Conservation (phyloP, 1,140 invertebrate species). For the Trachelipus rathkii region DNA sequence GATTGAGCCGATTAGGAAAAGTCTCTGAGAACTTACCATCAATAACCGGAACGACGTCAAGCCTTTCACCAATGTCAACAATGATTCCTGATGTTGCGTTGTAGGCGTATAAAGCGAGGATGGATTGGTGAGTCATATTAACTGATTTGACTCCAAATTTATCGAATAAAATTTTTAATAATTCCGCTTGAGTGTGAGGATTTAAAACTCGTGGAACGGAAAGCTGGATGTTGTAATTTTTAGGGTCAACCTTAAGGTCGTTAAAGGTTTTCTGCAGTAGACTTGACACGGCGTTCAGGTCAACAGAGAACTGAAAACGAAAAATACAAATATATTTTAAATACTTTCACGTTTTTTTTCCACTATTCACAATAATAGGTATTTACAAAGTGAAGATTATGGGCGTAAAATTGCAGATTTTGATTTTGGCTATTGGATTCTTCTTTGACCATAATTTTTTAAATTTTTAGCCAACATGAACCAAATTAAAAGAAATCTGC, state of each 20-base stretch:
- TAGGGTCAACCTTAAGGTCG: constrained; percentile 53
- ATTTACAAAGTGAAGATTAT: too few species aligned
- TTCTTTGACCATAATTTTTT: too few species aligned
- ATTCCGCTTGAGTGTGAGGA: constrained; percentile 50
- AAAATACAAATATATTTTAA: too few species aligned
- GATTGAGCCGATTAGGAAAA: too few species aligned
- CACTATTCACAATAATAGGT: too few species aligned
- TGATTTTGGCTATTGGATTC: too few species aligned
- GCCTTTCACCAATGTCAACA: constrained; percentile 61
- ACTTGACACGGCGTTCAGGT: constrained; percentile 51
- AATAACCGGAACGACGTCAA: constrained; percentile 61
- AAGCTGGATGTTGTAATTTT: constrained; percentile 52
- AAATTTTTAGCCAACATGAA: too few species aligned
- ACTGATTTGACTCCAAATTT: constrained; percentile 53
- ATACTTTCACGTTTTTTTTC: too few species aligned
- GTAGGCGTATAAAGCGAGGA: constrained; percentile 61
- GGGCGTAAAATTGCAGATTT: too few species aligned
- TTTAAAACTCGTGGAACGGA: constrained; percentile 55
- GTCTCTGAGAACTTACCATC: constrained; percentile 59
- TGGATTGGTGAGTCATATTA: constrained; percentile 59
- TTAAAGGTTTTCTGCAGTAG: constrained; percentile 55
- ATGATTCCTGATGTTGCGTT: constrained; percentile 61
- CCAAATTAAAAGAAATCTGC: too few species aligned
- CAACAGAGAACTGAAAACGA: constrained; percentile 49
- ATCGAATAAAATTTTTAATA: constrained; percentile 53